Evolutionary conservation across 2,888 invertebrate genomes (phyloP), one percentile per base, ranked within the genome.

Genomic region (Ligdia adustata): DNA sequence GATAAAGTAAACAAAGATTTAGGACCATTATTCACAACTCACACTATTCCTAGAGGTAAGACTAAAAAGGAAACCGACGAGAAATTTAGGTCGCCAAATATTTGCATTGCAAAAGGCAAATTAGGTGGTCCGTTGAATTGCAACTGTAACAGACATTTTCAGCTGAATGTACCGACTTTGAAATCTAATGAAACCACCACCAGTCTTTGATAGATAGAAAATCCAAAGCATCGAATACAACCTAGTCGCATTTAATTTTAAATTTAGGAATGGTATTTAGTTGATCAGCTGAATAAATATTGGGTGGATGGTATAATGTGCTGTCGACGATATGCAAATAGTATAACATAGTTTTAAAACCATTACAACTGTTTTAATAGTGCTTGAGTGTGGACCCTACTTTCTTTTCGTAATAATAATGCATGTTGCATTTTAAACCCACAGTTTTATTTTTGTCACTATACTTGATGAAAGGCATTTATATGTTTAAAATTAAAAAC

Each of bases 141-240:
- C 62, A 82, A 75, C 58, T 89, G 89, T 62, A 87, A 88, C 62
- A 84, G 89, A 56, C 88, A 89, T 73, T 89, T 89, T 55, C 83
- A 81, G 39, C 65, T 89, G 18, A 82, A 87, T 52, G 87, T 86
- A 40, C 87, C 88, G 38, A 78, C 82, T 67, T 74, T 86, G 40
- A 80, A 72, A 49, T 79, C 70, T 52, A 76, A 69, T 62, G 88
- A 89, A 69, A 64, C 80, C 33, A 80, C 87, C 27, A 90, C 89
- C 50, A 82, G 79, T 71, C 69, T 90, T 7, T 90, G 72, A 18
- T 20, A 27, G 27, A 28, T 35, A 39, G 37, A 55, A 54, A 40
- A 44, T 54, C 49, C 50, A 44, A 46, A 46, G 63, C 71, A 75
- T 73, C 69, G 72, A 74, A 65, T 55, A 57, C 44, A 43, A 28